Evolutionary conservation across 2,113 vertebrate species (phyloP), one percentile per base, ranked within the genome.

Genomic region (Lepus timidus): DNA sequence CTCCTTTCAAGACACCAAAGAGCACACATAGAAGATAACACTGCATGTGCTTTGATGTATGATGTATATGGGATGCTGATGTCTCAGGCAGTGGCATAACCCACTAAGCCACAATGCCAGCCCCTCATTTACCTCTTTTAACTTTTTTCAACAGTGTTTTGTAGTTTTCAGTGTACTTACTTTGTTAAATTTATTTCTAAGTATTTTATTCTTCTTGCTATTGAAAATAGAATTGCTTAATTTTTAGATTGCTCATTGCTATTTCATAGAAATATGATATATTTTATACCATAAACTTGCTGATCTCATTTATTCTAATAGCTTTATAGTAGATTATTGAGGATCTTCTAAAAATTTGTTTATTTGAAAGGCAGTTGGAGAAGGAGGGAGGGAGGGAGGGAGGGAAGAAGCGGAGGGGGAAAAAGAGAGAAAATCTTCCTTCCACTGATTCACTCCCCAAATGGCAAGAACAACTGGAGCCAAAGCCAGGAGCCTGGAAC

Each of bases 181-280:
- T 81, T 91, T 85, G 74, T 86, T 92, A 68, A 84, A 73, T 55
- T 83, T 83, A 44, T 76, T 33, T 52, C n/a, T 78, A 58, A 70
- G 13, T 71, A 82, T 73, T 61, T 73, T 86, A 33, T 44, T 61
- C 74, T 39, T 58, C 12, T 52, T 70, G 51, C 33, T 80, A 31
- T 67, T 79, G 8, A 51, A 51, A 81, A 39, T 49, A 84, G 4
- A 39, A 65, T n/a, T 84, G 49, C 44, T 84, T 67, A 67, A n/a
- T 67, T 84, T 84, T 51, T 3, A n/a, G 39, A 31, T 67, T 67
- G 29, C 67, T n/a, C 1, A 55, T 67, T 78, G 12, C 23, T 88
- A 5, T 1, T 65, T 22, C 65, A 78, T 14, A 78, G 16, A 68
- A 39, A 29, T 68, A n/a, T 2, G 8, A 13, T 51, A 27, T 44